These are phyloP conservation scores for Anagyrus pseudococci DNA, from an alignment of 2,888 invertebrate genomes.

Conservation along the genomic window DNA sequence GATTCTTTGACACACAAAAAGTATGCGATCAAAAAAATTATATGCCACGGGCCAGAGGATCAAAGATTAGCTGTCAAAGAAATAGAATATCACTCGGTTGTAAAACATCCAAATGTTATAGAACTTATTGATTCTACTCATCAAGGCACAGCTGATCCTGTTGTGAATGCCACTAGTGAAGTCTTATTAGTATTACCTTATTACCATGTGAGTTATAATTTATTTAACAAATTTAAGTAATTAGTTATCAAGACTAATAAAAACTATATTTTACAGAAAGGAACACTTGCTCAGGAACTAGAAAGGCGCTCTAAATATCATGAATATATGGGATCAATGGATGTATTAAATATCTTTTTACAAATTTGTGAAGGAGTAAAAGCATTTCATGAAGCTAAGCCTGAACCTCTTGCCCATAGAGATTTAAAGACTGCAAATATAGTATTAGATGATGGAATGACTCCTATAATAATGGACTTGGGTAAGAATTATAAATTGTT, in stretches of 20 bases:
- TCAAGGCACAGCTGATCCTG: slow-evolving; percentile 71
- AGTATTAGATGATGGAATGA: slow-evolving; percentile 73
- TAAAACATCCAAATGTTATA: slow-evolving; percentile 77
- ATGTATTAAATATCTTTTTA: slow-evolving; percentile 73
- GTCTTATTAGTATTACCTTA: slow-evolving; percentile 78
- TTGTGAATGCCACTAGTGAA: slow-evolving; percentile 74
- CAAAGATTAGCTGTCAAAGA: slow-evolving; percentile 76
- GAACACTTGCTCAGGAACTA: slow-evolving; percentile 76
- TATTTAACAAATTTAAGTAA: neutral
- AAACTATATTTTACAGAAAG: slow-evolving; percentile 64
- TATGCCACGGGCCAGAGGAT: slow-evolving; percentile 81
- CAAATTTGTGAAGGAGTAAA: slow-evolving; percentile 78
- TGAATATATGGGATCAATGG: slow-evolving; percentile 70
- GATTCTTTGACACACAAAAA: slow-evolving; percentile 70
- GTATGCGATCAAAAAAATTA: slow-evolving; percentile 81
- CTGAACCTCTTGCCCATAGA: slow-evolving; percentile 79
- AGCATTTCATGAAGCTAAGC: slow-evolving; percentile 76
- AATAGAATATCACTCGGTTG: slow-evolving; percentile 74
- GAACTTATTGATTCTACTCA: slow-evolving; percentile 74
- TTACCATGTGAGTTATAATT: slow-evolving; percentile 65
- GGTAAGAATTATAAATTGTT: slow-evolving; percentile 62
- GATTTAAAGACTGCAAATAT: slow-evolving; percentile 89
- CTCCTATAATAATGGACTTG: slow-evolving; percentile 83
- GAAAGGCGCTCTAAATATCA: slow-evolving; percentile 67
- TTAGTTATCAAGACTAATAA: neutral